Evolutionary conservation across 2,113 vertebrate genomes (phyloP).

Genomic region (Sylvicapra grimmia): DNA sequence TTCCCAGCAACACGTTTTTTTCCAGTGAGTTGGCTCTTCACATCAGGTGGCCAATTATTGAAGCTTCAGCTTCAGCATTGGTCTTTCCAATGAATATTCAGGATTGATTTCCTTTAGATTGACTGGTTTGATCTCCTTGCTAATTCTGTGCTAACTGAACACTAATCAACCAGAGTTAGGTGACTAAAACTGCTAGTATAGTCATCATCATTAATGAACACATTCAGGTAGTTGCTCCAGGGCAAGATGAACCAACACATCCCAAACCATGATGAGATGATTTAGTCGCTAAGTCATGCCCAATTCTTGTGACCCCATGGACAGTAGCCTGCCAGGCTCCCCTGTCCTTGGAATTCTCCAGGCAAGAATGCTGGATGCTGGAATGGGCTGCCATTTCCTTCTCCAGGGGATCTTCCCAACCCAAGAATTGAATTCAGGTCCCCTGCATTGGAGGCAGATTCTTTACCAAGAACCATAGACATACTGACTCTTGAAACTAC

Average conservation of each 20-base stretch:
- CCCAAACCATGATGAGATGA: background rate
- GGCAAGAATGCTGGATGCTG: background rate
- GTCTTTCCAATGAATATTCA: background rate
- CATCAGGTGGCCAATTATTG: background rate
- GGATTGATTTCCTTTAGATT: background rate
- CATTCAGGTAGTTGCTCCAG: background rate
- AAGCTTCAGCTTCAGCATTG: background rate
- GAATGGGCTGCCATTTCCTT: background rate
- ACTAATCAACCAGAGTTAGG: background rate
- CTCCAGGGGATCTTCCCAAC: background rate
- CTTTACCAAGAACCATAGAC: background rate
- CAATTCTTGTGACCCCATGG: background rate
- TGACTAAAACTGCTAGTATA: background rate
- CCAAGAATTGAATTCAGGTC: background rate
- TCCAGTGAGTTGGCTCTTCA: background rate
- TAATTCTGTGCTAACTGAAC: background rate
- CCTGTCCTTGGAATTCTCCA: background rate
- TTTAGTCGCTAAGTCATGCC: background rate
- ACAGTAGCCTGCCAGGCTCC: background rate
- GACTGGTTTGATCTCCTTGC: background rate
- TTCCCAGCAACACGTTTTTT: background rate
- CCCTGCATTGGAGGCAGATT: background rate
- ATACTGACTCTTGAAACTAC: background rate
- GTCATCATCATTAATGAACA: background rate
- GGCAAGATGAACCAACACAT: background rate